Evolutionary conservation across 2,888 invertebrate genomes (phyloP).

Genomic region (Pollenia amentaria): DNA sequence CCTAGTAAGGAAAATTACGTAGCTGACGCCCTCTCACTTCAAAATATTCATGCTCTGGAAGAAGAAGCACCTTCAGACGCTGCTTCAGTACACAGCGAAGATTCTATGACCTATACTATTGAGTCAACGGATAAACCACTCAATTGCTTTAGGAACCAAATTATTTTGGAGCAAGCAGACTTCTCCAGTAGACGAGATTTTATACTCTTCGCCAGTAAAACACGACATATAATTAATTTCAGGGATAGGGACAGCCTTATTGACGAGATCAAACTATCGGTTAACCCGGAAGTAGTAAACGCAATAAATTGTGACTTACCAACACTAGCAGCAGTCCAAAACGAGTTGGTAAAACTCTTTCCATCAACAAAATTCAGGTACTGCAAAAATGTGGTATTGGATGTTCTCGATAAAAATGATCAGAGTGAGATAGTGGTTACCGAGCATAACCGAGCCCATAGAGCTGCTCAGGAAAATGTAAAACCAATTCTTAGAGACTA

Average conservation of each 20-base stretch:
- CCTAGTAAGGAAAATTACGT: conserved; percentile 63
- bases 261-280: conserved; percentile 7
- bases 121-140: conserved; percentile 70
- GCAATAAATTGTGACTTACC: conserved; percentile 64
- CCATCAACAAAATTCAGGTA: conserved; percentile 67
- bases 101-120: no score
- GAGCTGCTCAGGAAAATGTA: conserved; percentile 56
- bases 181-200: no score
- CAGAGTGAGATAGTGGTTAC: conserved; percentile 43
- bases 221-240: no score
- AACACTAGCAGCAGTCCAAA: conserved; percentile 61
- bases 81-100: no score
- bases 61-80: no score
- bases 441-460: conserved; percentile 42
- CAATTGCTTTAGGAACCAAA: no score
- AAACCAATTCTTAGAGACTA: conserved; percentile 73
- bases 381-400: conserved; percentile 46
- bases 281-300: conserved; percentile 58
- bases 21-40: no score
- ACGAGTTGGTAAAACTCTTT: conserved; percentile 50
- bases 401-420: conserved; percentile 32
- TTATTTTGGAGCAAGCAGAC: no score
- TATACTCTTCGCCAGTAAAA: no score
- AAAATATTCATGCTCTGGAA: no score
- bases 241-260: conserved; percentile 35